These are phyloP conservation scores for Macroramphosus scolopax DNA, from an alignment of 2,797 vertebrate species.

Conservation along the genomic window DNA sequence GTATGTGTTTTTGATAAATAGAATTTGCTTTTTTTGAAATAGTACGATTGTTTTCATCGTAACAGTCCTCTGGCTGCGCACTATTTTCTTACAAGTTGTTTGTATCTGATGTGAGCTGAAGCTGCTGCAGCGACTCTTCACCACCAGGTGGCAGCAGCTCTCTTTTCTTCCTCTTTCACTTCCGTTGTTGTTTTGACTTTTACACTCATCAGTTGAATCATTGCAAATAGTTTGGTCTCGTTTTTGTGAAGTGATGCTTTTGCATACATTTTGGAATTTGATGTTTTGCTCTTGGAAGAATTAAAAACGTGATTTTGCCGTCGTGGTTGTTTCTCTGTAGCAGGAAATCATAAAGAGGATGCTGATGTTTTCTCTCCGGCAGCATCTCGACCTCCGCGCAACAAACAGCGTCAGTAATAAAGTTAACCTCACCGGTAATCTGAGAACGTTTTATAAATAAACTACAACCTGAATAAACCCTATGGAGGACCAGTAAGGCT, in stretches of 20 bases:
- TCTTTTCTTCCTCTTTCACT: neutral
- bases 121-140: constrained; percentile 5
- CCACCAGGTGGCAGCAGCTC: constrained; percentile 54
- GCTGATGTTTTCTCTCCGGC: no score
- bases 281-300: constrained; percentile 72
- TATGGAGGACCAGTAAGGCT: no score
- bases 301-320: constrained; percentile 71
- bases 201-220: constrained; percentile 29
- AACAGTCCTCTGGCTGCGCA: constrained; percentile 63
- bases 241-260: constrained; percentile 74
- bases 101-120: constrained; percentile 44
- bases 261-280: constrained; percentile 68
- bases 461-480: no score
- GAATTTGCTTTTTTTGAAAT: constrained; percentile 56
- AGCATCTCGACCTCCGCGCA: no score
- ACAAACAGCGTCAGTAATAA: no score
- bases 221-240: constrained; percentile 66
- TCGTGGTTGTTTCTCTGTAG: constrained; percentile 20
- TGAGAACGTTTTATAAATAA: no score
- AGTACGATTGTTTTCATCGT: constrained; percentile 62
- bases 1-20: constrained; percentile 62
- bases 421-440: no score
- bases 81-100: constrained; percentile 68
- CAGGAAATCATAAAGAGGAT: no score
- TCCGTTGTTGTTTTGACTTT: constrained; percentile 45